Evolutionary conservation across 2,888 invertebrate genomes (phyloP).

Genomic region (Octonoba sinensis): DNA sequence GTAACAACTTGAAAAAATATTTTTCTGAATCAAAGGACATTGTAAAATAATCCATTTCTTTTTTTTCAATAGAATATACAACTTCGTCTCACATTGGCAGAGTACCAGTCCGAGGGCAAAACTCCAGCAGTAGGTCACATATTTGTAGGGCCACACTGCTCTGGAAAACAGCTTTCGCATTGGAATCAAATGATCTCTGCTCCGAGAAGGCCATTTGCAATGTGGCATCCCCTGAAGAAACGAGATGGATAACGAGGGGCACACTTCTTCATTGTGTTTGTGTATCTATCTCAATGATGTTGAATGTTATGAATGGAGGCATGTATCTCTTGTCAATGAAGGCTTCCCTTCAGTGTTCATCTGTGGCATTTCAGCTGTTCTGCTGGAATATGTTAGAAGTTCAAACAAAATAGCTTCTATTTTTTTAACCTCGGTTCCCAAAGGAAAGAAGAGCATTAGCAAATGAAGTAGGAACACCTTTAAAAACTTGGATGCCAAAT

Average conservation of each 20-base stretch:
- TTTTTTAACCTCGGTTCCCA: conserved; percentile 53
- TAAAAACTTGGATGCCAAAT: too few species aligned
- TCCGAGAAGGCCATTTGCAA: conserved; percentile 83
- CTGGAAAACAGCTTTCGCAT: conserved; percentile 81
- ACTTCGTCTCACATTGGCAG: conserved; percentile 77
- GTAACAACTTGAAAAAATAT: too few species aligned
- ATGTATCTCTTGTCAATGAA: background rate
- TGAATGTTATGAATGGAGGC: conserved; percentile 21
- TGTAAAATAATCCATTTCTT: too few species aligned
- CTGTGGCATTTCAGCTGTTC: conserved; percentile 24
- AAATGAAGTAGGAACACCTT: background rate
- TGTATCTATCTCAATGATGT: conserved; percentile 4
- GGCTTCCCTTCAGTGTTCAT: conserved; percentile 46
- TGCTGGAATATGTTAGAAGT: background rate
- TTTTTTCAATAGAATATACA: conserved; percentile 77
- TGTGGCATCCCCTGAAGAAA: conserved; percentile 84
- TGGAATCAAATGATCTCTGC: conserved; percentile 89
- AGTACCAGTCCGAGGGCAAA: conserved; percentile 74
- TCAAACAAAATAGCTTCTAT: conserved; percentile 38
- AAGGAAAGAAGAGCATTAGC: background rate
- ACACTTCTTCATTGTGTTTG: background rate
- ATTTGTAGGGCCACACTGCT: conserved; percentile 81
- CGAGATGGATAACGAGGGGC: conserved; percentile 41
- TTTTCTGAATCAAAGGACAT: too few species aligned
- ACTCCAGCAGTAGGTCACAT: conserved; percentile 83